phyloP scores from a whole-genome alignment of 2,113 vertebrate genomes.

The Corythaixoides concolor region DNA sequence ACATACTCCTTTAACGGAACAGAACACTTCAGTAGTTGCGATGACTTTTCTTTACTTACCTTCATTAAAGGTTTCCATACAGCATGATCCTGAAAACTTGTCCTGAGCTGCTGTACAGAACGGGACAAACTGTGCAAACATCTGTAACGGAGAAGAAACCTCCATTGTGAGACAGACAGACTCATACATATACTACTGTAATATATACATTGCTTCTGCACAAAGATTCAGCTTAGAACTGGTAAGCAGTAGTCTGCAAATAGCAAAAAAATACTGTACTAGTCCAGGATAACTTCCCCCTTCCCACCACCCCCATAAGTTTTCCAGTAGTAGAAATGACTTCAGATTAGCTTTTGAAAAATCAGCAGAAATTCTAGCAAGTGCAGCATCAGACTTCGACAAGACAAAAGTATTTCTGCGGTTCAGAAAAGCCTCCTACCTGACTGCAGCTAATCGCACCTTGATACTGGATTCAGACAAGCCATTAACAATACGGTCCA shows the following conservation, averaged over 20 bases:
- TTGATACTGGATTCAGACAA: conserved; percentile 98
- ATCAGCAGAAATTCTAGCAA: background rate
- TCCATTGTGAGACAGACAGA: background rate
- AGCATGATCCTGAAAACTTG: conserved; percentile 97
- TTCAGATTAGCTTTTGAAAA: background rate
- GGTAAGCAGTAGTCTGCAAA: background rate
- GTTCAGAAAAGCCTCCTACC: conserved; percentile 79
- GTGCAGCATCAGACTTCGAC: background rate
- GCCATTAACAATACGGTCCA: conserved; percentile 98
- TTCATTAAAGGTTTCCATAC: conserved; percentile 99
- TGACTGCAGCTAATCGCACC: conserved; percentile 97
- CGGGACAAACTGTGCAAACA: conserved; percentile 99
- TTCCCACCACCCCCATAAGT: background rate
- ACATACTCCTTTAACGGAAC: background rate
- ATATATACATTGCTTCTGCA: background rate
- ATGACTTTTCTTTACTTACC: conserved; percentile 70
- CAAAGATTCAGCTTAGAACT: background rate
- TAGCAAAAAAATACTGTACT: background rate
- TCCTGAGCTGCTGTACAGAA: conserved; percentile 97
- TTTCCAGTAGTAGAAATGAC: background rate
- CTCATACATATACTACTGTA: background rate
- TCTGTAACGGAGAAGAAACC: conserved; percentile 72
- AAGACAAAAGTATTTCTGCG: background rate
- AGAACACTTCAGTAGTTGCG: background rate
- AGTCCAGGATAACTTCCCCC: background rate